phyloP scores from a whole-genome alignment of 2,797 vertebrate genomes.

The Semotilus atromaculatus region DNA sequence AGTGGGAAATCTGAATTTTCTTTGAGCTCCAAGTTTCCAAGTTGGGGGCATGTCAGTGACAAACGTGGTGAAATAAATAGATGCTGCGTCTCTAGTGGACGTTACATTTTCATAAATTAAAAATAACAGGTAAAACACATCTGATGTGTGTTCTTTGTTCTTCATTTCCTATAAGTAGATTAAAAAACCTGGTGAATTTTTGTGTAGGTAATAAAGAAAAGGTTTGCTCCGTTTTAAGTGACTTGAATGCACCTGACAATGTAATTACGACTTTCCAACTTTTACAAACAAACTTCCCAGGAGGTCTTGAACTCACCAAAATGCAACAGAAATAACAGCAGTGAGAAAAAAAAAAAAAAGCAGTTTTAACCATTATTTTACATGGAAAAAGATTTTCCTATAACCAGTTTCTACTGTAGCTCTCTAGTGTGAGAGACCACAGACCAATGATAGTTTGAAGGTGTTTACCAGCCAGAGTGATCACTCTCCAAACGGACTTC shows the following conservation, averaged over 20 bases:
- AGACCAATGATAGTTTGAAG: too few species aligned
- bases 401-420: too few species aligned
- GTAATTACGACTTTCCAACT: not conserved
- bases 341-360: not conserved
- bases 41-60: not conserved
- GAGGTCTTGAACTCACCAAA: not conserved
- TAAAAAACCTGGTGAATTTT: not conserved
- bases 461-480: too few species aligned
- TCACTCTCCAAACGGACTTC: not conserved
- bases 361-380: too few species aligned
- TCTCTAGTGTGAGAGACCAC: too few species aligned
- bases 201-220: not conserved
- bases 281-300: not conserved
- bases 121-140: not conserved
- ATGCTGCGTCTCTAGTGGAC: not conserved
- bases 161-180: not conserved
- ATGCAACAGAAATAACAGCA: not conserved
- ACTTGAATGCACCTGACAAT: not conserved
- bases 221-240: not conserved
- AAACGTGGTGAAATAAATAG: not conserved
- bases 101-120: not conserved
- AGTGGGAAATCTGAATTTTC: not conserved
- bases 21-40: not conserved
- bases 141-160: not conserved
- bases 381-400: too few species aligned